These are phyloP conservation scores for Caranx melampygus DNA, from an alignment of 2,113 vertebrate genomes.

Conservation along the genomic window DNA sequence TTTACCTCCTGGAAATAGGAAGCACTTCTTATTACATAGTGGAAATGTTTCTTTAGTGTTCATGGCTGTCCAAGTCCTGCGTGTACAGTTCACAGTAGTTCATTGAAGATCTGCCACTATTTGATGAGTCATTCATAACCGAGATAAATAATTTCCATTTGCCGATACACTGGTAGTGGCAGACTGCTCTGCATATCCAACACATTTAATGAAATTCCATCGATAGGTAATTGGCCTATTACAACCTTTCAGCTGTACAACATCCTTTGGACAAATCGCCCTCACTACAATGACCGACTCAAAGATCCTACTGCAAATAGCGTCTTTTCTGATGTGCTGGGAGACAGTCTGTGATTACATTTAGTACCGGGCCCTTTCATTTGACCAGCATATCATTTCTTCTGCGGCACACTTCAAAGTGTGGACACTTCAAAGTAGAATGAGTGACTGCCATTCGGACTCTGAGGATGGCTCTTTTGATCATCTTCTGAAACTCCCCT, in stretches of 20 bases:
- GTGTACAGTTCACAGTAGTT: neutral
- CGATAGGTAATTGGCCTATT: conserved; percentile 75
- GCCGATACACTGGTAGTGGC: conserved; percentile 1
- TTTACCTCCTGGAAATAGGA: neutral
- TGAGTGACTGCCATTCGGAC: conserved; percentile 79
- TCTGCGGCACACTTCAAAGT: conserved; percentile 76
- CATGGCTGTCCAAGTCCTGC: neutral
- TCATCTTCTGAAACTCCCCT: conserved; percentile 76
- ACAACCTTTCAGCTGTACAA: conserved; percentile 68
- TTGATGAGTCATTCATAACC: conserved; percentile 26
- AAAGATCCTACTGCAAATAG: conserved; percentile 68
- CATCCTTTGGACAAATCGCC: conserved; percentile 67
- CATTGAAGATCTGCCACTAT: conserved; percentile 23
- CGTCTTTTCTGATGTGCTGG: conserved; percentile 70
- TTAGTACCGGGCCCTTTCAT: conserved; percentile 73
- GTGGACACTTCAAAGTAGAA: conserved; percentile 78
- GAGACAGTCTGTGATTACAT: conserved; percentile 78
- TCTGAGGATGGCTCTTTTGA: conserved; percentile 79
- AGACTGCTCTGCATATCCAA: conserved; percentile 54
- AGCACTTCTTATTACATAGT: neutral
- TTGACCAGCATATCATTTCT: conserved; percentile 79
- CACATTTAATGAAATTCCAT: conserved; percentile 63
- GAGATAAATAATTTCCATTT: conserved; percentile 36
- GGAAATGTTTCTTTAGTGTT: neutral
- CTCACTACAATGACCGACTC: conserved; percentile 58